Base-by-base conservation (phyloP, 37 sponge, comb jelly and placozoan species). In the Bolinopsis microptera region DNA sequence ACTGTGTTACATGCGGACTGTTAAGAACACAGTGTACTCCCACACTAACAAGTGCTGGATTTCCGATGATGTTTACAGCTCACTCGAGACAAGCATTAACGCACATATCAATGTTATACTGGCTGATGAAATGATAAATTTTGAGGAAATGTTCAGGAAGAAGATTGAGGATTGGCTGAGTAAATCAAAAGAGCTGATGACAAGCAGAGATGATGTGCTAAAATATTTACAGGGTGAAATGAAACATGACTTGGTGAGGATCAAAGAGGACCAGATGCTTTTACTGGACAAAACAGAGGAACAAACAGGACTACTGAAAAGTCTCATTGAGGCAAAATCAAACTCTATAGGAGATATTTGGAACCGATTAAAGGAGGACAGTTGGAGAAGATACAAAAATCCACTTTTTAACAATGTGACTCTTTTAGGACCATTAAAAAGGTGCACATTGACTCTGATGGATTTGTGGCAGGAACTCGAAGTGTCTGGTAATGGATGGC, bases 41-140 rank as follows among this genome's bases (percentile, higher is more conserved):
- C 90, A 86, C 26, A 34, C 90, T 21, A 86, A 41, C 90, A 86
- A 40, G 35, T 86, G 90, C 90, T 86, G 90, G 90, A 41, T 86
- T 39, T 41, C 61, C 2, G 90, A 86, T 40, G 61, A 41, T 24
- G 61, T 26, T 9, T 86, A 86, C 30, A n/a, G 27, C 39, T 0
- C n/a, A 21, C 39, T 86, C 13, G 90, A 86, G 48, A 30, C 41
- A 41, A 18, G 90, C 18, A 23, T 86, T 8, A 41, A 41, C 30
- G 35, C 3, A 25, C 41, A 41, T 23, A 40, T 86, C 30, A 41
- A 41, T 41, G 61, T 86, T 30, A 41, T 86, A 0, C 90, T 86
- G 0, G 36, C 22, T n/a, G 61, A 86, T 40, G 30, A 41, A 24
- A 39, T 3, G 13, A 86, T 86, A 25, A 38, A 3, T 21, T 86